phyloP scores from a whole-genome alignment of 2,113 vertebrate genomes.

The Cephalopholis sonnerati region DNA sequence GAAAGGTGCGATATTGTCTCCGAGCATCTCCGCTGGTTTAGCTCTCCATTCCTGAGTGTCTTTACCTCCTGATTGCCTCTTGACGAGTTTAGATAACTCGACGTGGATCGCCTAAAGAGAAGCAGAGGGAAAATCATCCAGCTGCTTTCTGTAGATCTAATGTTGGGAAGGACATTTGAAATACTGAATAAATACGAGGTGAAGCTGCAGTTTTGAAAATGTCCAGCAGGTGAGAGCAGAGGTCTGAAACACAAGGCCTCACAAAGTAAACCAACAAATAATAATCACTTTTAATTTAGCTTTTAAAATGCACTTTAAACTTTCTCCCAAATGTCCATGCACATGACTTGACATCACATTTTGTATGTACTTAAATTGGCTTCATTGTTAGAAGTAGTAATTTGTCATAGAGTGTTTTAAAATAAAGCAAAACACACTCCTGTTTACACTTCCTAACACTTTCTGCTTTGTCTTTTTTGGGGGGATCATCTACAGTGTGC shows the following conservation, averaged over 20 bases:
- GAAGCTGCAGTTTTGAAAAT: constrained; percentile 54
- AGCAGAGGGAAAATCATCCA: neutral
- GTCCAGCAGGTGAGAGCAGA: constrained; percentile 77
- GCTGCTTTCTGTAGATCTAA: neutral
- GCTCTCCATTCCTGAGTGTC: constrained; percentile 65
- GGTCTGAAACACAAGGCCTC: constrained; percentile 32
- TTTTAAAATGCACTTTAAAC: neutral
- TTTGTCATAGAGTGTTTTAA: neutral
- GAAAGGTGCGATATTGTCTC: constrained; percentile 76
- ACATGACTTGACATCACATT: neutral
- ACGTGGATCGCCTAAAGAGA: constrained; percentile 83
- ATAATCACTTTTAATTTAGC: neutral
- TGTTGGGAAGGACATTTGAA: neutral
- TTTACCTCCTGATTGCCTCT: constrained; percentile 71
- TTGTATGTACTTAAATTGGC: neutral
- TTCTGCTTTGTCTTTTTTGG: neutral
- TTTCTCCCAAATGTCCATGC: neutral
- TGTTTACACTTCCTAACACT: neutral
- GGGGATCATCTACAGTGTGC: neutral
- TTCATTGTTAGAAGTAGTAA: neutral
- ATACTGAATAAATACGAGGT: neutral
- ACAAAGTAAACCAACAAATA: neutral
- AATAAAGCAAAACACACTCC: neutral
- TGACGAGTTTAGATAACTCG: constrained; percentile 87
- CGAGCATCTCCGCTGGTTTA: constrained; percentile 74